Conservation (phyloP, 2,888 invertebrate genomes). For the Abscondita cerata region DNA sequence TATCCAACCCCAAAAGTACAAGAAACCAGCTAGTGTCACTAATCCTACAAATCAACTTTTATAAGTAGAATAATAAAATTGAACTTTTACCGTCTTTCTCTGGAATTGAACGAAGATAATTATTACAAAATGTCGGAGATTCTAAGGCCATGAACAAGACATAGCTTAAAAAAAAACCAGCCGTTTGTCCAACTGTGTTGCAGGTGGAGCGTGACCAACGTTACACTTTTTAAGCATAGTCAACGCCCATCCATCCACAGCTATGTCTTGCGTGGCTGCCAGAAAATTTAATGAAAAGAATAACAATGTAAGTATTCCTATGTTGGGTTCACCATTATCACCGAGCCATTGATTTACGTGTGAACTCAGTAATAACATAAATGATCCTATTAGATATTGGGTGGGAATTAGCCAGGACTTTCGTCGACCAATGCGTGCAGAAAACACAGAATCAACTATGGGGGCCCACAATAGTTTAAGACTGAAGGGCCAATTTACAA, state of each 20-base stretch:
- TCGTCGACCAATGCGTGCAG: slow-evolving; percentile 83
- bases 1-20: slow-evolving; percentile 93
- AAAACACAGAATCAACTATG: slow-evolving; percentile 92
- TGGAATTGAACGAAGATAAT: slow-evolving; percentile 80
- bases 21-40: slow-evolving; percentile 71
- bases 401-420: slow-evolving; percentile 96
- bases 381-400: slow-evolving; percentile 88
- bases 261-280: slow-evolving; percentile 99
- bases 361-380: slow-evolving; percentile 87
- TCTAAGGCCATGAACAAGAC: slow-evolving; percentile 96
- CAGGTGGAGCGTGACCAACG: slow-evolving; percentile 99
- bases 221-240: slow-evolving; percentile 97
- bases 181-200: slow-evolving; percentile 98
- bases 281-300: slow-evolving; percentile 95
- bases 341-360: slow-evolving; percentile 82
- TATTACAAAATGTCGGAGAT: slow-evolving; percentile 95
- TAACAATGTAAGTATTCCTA: slow-evolving; percentile 78
- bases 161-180: slow-evolving; percentile 96
- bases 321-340: slow-evolving; percentile 68
- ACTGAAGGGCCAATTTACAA: slow-evolving; percentile 91
- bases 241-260: slow-evolving; percentile 99
- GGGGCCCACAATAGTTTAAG: slow-evolving; percentile 98
- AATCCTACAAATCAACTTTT: slow-evolving; percentile 46
- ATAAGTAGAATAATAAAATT: background rate
- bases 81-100: slow-evolving; percentile 66